Evolutionary conservation across 1,140 invertebrate genomes (phyloP).

Genomic region (Caenorhabditis latens): DNA sequence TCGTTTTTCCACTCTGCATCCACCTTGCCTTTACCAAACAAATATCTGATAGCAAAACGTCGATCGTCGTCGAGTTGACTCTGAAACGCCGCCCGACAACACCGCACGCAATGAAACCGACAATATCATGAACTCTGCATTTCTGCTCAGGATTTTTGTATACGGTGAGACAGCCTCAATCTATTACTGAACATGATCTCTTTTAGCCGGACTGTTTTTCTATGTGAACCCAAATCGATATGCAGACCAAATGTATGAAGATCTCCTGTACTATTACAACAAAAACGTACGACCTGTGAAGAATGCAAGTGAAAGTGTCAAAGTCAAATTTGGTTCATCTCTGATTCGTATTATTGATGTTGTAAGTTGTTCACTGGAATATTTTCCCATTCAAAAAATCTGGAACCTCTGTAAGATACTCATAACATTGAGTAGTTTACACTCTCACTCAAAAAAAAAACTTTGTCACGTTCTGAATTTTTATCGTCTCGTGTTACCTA

Average conservation of each 20-base stretch:
- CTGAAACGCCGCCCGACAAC: slow-evolving; percentile 47
- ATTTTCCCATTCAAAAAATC: not conserved
- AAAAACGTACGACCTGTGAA: slow-evolving; percentile 92
- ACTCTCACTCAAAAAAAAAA: not conserved
- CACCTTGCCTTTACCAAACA: not conserved
- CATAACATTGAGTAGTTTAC: not conserved
- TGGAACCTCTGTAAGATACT: not conserved
- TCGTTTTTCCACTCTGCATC: not conserved
- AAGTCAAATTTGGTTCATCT: slow-evolving; percentile 87
- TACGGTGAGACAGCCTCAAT: not conserved
- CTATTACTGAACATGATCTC: not conserved
- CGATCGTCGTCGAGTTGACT: not conserved
- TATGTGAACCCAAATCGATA: slow-evolving; percentile 66
- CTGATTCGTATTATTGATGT: slow-evolving; percentile 80
- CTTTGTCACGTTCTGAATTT: not conserved
- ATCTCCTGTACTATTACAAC: slow-evolving; percentile 95
- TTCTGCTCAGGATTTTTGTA: slow-evolving; percentile 47
- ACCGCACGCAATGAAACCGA: slow-evolving; percentile 41
- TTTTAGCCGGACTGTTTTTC: slow-evolving; percentile 36
- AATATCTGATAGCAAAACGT: slow-evolving; percentile 28
- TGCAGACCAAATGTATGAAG: slow-evolving; percentile 81
- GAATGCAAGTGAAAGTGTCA: slow-evolving; percentile 91
- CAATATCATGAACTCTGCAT: slow-evolving; percentile 42
- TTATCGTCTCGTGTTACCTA: not conserved
- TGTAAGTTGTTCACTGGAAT: slow-evolving; percentile 77